A percentile compares a stretch with the other conserved stretches of the same genome.
Evolutionary conservation across 2,888 invertebrate genomes (phyloP).

Genomic region (Norana najaformis): DNA sequence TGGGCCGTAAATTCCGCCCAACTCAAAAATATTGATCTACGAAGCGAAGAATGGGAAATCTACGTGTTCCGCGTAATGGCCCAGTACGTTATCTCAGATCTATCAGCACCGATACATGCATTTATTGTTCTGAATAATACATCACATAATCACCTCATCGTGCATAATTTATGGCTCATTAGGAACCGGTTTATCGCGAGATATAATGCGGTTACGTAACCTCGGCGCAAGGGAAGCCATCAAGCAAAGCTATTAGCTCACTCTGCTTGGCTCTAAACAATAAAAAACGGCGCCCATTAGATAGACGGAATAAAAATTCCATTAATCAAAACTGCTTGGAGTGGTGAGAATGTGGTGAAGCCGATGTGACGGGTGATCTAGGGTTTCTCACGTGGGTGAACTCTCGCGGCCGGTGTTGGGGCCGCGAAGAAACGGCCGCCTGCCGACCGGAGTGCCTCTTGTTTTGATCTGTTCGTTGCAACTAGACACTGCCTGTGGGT

Average conservation of each 20-base stretch:
- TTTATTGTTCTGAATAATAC: conserved; percentile 5
- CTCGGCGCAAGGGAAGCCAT: background rate
- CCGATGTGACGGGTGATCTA: background rate
- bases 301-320: conserved; percentile 1
- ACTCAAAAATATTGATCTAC: background rate
- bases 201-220: conserved; percentile 13
- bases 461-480: background rate
- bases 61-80: background rate
- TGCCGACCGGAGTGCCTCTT: too few relatives aligned
- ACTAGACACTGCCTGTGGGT: background rate
- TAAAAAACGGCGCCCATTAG: conserved; percentile 6
- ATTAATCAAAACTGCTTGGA: background rate
- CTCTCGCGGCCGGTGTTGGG: background rate
- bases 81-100: background rate
- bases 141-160: conserved; percentile 13
- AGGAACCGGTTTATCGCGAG: background rate
- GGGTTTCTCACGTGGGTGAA: conserved; percentile 5
- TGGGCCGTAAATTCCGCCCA: background rate
- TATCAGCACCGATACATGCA: conserved; percentile 13
- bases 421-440: too few relatives aligned
- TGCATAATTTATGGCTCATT: conserved; percentile 7
- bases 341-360: conserved; percentile 13
- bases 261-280: conserved; percentile 13
- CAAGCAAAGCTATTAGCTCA: conserved; percentile 5
- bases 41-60: background rate